These are phyloP conservation scores for Alauda arvensis DNA, from an alignment of 2,797 vertebrate genomes.

Conservation along the genomic window DNA sequence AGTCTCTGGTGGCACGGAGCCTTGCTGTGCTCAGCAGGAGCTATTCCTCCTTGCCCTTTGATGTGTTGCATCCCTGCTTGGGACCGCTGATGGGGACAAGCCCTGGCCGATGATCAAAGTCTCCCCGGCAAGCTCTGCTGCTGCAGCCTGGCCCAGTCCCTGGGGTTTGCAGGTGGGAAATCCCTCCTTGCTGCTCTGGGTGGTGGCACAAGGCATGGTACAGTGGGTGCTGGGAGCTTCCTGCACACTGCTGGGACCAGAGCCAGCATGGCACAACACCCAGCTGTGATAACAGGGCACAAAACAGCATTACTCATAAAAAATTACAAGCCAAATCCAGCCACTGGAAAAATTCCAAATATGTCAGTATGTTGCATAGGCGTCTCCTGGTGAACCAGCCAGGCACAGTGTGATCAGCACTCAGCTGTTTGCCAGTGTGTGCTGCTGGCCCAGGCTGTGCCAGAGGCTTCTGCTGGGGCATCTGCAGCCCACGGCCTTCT, in stretches of 20 bases:
- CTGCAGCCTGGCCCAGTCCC: not conserved
- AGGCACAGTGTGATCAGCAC: fast-evolving
- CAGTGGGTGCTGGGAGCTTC: not conserved
- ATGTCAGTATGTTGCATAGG: not conserved
- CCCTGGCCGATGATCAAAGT: not conserved
- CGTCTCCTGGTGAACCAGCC: not conserved
- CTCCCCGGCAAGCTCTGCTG: not conserved
- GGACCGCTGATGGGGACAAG: not conserved
- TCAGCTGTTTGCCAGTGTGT: fast-evolving
- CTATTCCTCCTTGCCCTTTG: slow-evolving; percentile 7
- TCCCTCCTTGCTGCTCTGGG: not conserved
- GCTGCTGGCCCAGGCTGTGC: not conserved
- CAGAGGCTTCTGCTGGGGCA: not conserved
- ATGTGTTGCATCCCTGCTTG: not conserved
- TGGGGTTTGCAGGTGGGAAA: not conserved
- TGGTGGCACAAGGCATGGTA: not conserved
- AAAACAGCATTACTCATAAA: not conserved
- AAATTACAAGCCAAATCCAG: not conserved
- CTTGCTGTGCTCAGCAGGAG: slow-evolving; percentile 38
- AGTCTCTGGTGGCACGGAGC: not conserved
- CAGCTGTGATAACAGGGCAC: not conserved
- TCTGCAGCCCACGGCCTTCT: fast-evolving
- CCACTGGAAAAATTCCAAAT: not conserved
- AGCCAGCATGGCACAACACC: not conserved
- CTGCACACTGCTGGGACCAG: not conserved